Evolutionary conservation across 1,140 invertebrate genomes (phyloP).

Genomic region (Zaprionus ghesquierei): DNA sequence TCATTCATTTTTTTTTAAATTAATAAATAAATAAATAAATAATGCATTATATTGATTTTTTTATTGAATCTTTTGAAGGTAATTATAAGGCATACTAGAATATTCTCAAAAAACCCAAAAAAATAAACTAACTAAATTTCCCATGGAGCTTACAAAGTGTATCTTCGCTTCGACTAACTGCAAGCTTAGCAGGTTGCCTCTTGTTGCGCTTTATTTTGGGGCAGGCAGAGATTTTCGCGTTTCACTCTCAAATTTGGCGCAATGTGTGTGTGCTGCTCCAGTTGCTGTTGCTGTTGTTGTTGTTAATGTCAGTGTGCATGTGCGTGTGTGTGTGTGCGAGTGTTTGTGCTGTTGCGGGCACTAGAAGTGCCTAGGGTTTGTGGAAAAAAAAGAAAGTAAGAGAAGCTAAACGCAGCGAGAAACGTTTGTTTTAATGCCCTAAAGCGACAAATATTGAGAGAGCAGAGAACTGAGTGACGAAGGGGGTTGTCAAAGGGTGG

Average conservation of each 20-base stretch:
- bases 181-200: slow-evolving; percentile 16
- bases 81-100: too few relatives aligned
- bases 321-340: slow-evolving; percentile 18
- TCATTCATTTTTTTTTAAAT: too few relatives aligned
- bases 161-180: neutral
- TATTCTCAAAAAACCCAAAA: too few relatives aligned
- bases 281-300: slow-evolving; percentile 5
- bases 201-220: slow-evolving; percentile 66
- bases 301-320: slow-evolving; percentile 18
- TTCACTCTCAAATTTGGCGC: slow-evolving; percentile 59
- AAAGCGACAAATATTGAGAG: slow-evolving; percentile 79
- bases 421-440: slow-evolving; percentile 79
- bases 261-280: slow-evolving; percentile 1
- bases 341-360: slow-evolving; percentile 38
- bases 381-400: slow-evolving; percentile 34
- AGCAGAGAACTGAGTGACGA: neutral
- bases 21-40: too few relatives aligned
- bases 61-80: too few relatives aligned
- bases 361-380: slow-evolving; percentile 63
- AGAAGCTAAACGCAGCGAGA: slow-evolving; percentile 58
- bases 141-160: neutral
- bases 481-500: neutral
- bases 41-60: too few relatives aligned
- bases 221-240: slow-evolving; percentile 70
- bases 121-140: too few relatives aligned